Percentiles rank a stretch among this genome's conserved stretches.
Evolutionary conservation across 1,140 invertebrate genomes (phyloP).

Genomic region (Oedothorax gibbosus): DNA sequence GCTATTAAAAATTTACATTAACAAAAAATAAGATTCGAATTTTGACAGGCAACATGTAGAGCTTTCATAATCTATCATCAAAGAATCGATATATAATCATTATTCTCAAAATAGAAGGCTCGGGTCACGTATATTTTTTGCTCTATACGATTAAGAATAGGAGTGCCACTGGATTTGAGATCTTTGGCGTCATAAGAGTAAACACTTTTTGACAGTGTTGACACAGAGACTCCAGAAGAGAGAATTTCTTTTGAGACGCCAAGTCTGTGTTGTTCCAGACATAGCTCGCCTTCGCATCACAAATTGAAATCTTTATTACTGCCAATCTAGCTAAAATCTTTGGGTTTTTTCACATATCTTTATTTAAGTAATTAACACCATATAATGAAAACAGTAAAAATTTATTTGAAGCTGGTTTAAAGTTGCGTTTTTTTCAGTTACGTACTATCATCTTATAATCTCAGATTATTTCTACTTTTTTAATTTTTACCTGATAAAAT

Average conservation of each 20-base stretch:
- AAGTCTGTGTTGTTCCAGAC: not conserved
- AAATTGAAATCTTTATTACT: conserved; percentile 26
- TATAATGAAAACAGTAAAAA: not conserved
- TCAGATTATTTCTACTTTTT: too few relatives aligned
- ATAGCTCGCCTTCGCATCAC: conserved; percentile 14
- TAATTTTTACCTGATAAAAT: too few relatives aligned
- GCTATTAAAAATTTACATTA: too few relatives aligned
- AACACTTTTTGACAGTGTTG: conserved; percentile 41
- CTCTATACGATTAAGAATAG: conserved; percentile 1
- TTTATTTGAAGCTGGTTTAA: too few relatives aligned
- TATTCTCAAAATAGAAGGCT: too few relatives aligned
- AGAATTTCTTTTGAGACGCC: conserved; percentile 2
- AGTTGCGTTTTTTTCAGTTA: too few relatives aligned
- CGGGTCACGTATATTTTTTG: not conserved
- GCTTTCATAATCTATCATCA: too few relatives aligned
- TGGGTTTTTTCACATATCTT: conserved; percentile 2
- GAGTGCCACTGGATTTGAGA: conserved; percentile 40
- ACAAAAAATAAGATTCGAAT: too few relatives aligned
- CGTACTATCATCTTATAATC: too few relatives aligned
- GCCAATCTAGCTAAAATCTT: conserved; percentile 16
- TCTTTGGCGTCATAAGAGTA: conserved; percentile 39
- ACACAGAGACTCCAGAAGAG: conserved; percentile 31
- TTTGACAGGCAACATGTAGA: too few relatives aligned
- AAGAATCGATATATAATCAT: too few relatives aligned
- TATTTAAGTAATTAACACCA: not conserved